Conservation (phyloP, 2,888 invertebrate species). For the Cantharis rustica region DNA sequence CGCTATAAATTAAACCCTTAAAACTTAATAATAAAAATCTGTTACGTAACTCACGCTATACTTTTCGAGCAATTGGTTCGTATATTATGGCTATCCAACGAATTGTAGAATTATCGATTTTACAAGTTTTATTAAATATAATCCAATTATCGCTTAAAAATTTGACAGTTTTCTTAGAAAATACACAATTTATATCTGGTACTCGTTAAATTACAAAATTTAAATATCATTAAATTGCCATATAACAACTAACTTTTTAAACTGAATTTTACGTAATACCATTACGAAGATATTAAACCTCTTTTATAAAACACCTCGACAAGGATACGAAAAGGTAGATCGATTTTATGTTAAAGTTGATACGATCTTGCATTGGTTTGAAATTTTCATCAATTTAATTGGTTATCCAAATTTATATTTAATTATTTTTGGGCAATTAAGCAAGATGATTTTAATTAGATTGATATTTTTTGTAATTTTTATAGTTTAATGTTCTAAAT, state of each 20-base stretch:
- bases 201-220: background rate
- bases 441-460: background rate
- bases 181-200: background rate
- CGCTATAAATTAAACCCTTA: background rate
- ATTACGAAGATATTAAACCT: background rate
- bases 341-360: background rate
- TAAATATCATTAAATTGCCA: background rate
- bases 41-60: background rate
- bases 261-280: background rate
- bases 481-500: background rate
- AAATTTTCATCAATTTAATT: background rate
- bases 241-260: background rate
- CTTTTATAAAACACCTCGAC: background rate
- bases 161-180: background rate
- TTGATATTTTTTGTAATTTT: background rate
- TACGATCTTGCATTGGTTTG: background rate
- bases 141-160: background rate
- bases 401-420: background rate
- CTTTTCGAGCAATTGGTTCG: background rate
- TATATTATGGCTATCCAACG: background rate
- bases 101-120: background rate
- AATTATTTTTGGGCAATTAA: background rate
- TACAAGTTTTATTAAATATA: background rate
- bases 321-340: background rate
- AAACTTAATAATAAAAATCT: background rate